These are phyloP conservation scores for Lateolabrax maculatus DNA, from an alignment of 2,797 vertebrate species.

Conservation along the genomic window DNA sequence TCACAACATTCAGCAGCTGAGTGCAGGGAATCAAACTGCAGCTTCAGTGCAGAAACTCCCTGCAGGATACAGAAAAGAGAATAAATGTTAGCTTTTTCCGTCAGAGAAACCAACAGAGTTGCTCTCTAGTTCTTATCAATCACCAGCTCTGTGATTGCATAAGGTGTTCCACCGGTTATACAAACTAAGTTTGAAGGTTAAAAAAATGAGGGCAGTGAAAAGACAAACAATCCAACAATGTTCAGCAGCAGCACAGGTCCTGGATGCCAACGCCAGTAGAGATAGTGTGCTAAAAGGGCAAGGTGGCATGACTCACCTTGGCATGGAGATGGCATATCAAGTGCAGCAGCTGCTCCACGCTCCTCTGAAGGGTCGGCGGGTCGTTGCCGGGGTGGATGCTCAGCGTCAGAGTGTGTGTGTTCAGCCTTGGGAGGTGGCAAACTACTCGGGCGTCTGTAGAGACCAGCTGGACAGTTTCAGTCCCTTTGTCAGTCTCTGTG, in stretches of 20 bases:
- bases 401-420: conserved; percentile 90
- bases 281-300: conserved; percentile 41
- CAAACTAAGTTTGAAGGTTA: conserved; percentile 73
- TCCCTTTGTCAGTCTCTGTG: conserved; percentile 76
- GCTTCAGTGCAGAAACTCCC: conserved; percentile 78
- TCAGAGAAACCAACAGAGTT: conserved; percentile 38
- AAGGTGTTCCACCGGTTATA: conserved; percentile 77
- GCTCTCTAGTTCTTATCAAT: conserved; percentile 70
- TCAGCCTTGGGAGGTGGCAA: conserved; percentile 87
- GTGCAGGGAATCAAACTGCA: conserved; percentile 77
- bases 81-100: conserved; percentile 53
- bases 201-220: conserved; percentile 64
- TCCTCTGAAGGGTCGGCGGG: conserved; percentile 80
- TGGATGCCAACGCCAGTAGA: conserved; percentile 20
- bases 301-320: conserved; percentile 74
- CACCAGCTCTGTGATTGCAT: conserved; percentile 69
- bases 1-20: conserved; percentile 75
- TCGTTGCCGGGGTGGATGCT: conserved; percentile 71
- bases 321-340: conserved; percentile 82
- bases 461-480: conserved; percentile 80
- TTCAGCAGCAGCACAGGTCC: conserved; percentile 43
- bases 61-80: conserved; percentile 62
- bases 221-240: conserved; percentile 74
- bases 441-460: conserved; percentile 83
- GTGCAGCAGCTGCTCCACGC: conserved; percentile 83